These are phyloP conservation scores for Ostrea edulis DNA, from an alignment of 1,140 invertebrate species.

Conservation along the genomic window DNA sequence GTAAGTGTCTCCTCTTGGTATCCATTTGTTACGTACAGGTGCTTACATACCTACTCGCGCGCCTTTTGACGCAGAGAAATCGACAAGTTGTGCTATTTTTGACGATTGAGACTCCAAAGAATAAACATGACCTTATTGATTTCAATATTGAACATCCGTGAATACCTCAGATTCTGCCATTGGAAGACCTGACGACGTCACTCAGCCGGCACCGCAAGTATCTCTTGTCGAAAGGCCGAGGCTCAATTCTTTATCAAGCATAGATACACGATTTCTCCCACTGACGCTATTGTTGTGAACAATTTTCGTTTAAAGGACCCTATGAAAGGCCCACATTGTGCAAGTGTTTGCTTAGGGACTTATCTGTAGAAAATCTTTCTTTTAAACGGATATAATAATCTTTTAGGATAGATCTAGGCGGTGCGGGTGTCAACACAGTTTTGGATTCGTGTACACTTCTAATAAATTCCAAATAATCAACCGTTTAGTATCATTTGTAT, in stretches of 20 bases:
- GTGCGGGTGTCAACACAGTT: conserved; percentile 27
- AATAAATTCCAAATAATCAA: conserved; percentile 33
- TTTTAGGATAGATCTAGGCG: conserved; percentile 29
- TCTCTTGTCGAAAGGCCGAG: neutral
- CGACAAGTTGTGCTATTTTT: conserved; percentile 21
- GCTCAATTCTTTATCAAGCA: neutral
- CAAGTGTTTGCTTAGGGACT: conserved; percentile 31
- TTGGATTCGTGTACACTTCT: conserved; percentile 30
- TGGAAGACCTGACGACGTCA: neutral
- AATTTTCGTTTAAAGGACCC: conserved; percentile 35
- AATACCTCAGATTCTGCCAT: neutral
- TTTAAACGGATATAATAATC: conserved; percentile 39
- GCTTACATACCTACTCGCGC: neutral
- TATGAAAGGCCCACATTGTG: conserved; percentile 14
- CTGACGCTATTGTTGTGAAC: conserved; percentile 9
- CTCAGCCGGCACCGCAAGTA: neutral
- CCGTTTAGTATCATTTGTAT: conserved; percentile 15
- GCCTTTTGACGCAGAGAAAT: conserved; percentile 26
- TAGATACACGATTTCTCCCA: neutral
- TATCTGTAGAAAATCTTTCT: conserved; percentile 33
- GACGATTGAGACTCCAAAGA: conserved; percentile 19
- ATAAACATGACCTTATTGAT: conserved; percentile 29
- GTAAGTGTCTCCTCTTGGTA: neutral
- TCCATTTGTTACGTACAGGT: neutral
- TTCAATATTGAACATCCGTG: conserved; percentile 23